Conservation (phyloP, 1,140 invertebrate species). For the Drosophila parabipectinata region DNA sequence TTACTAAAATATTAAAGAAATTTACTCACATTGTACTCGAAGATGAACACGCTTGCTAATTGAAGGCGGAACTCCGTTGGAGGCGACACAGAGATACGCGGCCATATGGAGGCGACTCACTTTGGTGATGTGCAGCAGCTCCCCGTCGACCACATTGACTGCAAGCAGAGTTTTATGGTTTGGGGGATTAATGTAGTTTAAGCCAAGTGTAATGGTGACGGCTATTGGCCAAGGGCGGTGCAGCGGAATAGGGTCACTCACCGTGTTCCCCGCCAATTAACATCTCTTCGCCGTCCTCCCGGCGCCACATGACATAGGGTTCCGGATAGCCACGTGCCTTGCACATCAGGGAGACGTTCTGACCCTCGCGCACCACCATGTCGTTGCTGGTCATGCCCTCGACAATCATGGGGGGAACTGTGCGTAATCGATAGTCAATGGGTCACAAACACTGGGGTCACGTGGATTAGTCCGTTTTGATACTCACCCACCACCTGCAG, state of each 20-base stretch:
- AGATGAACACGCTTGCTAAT: slow-evolving; percentile 93
- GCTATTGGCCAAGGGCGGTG: slow-evolving; percentile 26
- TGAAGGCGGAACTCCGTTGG: slow-evolving; percentile 93
- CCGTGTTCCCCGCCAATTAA: slow-evolving; percentile 93
- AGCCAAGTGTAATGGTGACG: background rate
- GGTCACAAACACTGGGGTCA: slow-evolving; percentile 33
- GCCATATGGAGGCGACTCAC: slow-evolving; percentile 96
- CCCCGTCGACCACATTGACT: slow-evolving; percentile 94
- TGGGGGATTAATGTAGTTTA: background rate
- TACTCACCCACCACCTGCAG: slow-evolving; percentile 94
- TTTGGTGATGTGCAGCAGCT: slow-evolving; percentile 92
- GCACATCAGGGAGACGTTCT: slow-evolving; percentile 94
- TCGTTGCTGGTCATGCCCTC: slow-evolving; percentile 94
- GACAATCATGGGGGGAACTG: slow-evolving; percentile 94
- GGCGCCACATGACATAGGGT: slow-evolving; percentile 95
- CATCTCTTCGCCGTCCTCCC: slow-evolving; percentile 94
- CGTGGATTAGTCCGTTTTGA: slow-evolving; percentile 3
- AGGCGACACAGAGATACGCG: slow-evolving; percentile 94
- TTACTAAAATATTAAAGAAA: background rate
- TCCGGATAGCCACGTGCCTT: slow-evolving; percentile 95
- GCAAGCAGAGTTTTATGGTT: background rate
- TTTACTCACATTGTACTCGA: slow-evolving; percentile 94
- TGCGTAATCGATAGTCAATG: slow-evolving; percentile 24
- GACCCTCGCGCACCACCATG: slow-evolving; percentile 94
- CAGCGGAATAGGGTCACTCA: slow-evolving; percentile 80